Percentiles rank a stretch among this genome's conserved stretches.
Evolutionary conservation across 2,797 vertebrate species (phyloP).

Genomic region (Lutra lutra): DNA sequence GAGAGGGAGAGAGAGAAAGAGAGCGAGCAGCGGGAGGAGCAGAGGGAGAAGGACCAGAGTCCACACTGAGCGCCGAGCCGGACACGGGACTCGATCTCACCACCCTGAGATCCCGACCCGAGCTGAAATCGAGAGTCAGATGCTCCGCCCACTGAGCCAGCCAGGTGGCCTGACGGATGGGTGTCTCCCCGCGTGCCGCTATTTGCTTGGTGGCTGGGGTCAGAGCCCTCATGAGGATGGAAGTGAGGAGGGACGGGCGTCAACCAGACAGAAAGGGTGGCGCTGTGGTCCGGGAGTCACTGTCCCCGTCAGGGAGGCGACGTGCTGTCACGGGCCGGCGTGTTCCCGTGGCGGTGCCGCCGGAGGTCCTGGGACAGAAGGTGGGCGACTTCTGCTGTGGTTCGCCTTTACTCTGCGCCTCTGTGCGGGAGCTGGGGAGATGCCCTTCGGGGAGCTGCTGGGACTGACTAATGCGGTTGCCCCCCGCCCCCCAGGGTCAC

Average conservation of each 20-base stretch:
- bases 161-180: neutral
- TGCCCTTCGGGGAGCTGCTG: neutral
- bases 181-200: neutral
- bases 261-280: neutral
- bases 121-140: neutral
- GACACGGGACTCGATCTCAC: neutral
- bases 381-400: rapidly evolving
- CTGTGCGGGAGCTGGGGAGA: neutral
- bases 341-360: rapidly evolving
- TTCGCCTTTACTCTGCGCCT: rapidly evolving
- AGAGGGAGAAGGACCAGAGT: neutral
- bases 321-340: no score
- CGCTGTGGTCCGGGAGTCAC: neutral
- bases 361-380: rapidly evolving
- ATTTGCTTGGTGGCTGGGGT: neutral
- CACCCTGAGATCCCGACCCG: neutral
- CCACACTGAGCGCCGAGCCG: rapidly evolving
- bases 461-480: neutral
- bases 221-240: neutral
- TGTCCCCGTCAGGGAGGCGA: neutral
- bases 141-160: rapidly evolving
- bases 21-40: neutral
- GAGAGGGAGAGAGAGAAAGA: neutral
- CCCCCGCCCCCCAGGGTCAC: neutral
- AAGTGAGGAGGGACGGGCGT: neutral